Percentiles rank a stretch among this genome's conserved stretches.
These are phyloP conservation scores for Ametastegia equiseti DNA, from an alignment of 2,888 invertebrate genomes.

Conservation along the genomic window DNA sequence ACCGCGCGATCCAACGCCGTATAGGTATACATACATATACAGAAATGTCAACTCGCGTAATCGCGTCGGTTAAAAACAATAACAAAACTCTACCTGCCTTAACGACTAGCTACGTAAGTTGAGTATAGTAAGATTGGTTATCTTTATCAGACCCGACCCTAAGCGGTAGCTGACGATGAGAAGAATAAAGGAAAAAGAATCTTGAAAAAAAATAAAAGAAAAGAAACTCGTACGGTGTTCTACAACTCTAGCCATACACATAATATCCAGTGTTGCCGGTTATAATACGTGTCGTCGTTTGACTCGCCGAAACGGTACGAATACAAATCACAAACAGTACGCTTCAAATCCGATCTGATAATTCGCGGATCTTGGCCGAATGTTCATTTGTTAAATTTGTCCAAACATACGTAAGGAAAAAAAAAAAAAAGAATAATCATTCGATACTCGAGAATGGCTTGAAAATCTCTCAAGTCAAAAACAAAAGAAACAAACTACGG, in stretches of 20 bases:
- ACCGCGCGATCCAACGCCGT: background rate
- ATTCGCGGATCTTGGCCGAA: background rate
- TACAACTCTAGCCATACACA: constrained; percentile 7
- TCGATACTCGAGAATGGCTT: too few species aligned
- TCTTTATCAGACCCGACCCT: constrained; percentile 18
- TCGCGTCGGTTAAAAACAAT: constrained; percentile 64
- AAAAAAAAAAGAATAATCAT: too few species aligned
- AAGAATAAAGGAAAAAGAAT: background rate
- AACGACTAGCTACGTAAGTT: background rate
- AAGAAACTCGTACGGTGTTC: background rate
- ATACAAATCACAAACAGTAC: constrained; percentile 17
- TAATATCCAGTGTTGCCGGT: constrained; percentile 17
- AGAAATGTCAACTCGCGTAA: background rate
- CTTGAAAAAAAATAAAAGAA: background rate
- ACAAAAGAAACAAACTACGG: too few species aligned
- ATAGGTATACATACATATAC: too few species aligned
- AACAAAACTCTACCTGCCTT: constrained; percentile 39
- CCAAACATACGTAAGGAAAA: background rate
- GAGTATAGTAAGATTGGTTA: constrained; percentile 40
- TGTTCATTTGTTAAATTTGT: background rate
- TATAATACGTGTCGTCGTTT: background rate
- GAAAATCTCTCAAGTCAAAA: too few species aligned
- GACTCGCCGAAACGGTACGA: background rate
- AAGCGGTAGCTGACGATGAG: constrained; percentile 37
- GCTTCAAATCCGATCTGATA: background rate